Base-by-base conservation (phyloP, 1,140 invertebrate species). In the Drosophila simulans region DNA sequence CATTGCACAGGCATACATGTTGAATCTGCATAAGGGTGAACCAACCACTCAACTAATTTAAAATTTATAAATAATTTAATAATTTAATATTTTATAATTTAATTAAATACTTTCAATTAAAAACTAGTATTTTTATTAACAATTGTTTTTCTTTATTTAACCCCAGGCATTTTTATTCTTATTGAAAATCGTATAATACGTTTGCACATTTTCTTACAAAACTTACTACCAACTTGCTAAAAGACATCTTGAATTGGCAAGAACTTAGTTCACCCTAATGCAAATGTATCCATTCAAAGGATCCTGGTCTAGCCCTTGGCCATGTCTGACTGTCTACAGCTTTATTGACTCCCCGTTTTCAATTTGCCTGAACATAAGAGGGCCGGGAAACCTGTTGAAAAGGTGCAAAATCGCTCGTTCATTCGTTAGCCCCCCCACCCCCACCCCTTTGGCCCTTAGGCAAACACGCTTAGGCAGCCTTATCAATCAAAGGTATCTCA, bases 401-500 rank as follows among this genome's bases (percentile, higher is more conserved):
- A 88, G 84, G 84, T 88, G 80, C 79, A 84, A 88, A 88, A 80
- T 88, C 84, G 64, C 48, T 66, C 64, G 65, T 68, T 68, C 60
- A 68, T 66, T 68, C 64, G 64, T 66, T 68, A 66, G 64, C 64
- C 77, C 80, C 65, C 40, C 56, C 64, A 17, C 56, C 55, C 8
- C 8, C 1, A 8, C 31, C 52, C 59, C 72, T 42, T 27, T 53
- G 11, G 25, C 42, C 0, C 3, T 46, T 66, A 54, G 63, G 66
- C 82, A 88, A 88, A 88, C 84, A 88, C 84, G 79, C 84, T 88
- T 88, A 89, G 66, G 83, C 79, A 88, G 83, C 83, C 83, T 77
- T 88, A 88, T 88, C 84, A 88, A 88, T 88, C 84, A 89, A 71
- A 80, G 85, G 84, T 73, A 88, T 89, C 83, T 77, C 62, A 53